phyloP scores from a whole-genome alignment of 2,797 vertebrate species.

The Silurus aristotelis region DNA sequence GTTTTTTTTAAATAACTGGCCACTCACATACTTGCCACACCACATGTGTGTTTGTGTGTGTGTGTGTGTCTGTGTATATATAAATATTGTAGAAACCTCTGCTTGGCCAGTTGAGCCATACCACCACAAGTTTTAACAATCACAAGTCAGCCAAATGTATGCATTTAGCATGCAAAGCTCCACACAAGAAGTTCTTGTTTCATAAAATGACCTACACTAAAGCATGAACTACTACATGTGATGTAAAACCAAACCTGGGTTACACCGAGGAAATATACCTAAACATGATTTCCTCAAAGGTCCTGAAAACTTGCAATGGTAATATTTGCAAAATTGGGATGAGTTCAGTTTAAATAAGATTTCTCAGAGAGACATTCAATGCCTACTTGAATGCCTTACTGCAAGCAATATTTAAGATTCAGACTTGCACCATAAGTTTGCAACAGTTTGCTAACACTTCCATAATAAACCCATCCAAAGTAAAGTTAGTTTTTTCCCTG shows the following conservation, averaged over 20 bases:
- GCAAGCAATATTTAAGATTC: not conserved
- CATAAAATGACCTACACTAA: not conserved
- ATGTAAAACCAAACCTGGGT: not conserved
- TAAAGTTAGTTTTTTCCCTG: not conserved
- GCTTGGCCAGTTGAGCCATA: not conserved
- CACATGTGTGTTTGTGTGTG: too few relatives aligned
- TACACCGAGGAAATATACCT: not conserved
- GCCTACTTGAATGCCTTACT: not conserved
- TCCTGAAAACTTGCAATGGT: not conserved
- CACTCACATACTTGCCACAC: not conserved
- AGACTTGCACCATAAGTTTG: not conserved
- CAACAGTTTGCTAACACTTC: constrained; percentile 17
- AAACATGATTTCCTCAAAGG: not conserved
- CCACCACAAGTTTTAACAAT: not conserved
- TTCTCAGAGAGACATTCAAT: not conserved
- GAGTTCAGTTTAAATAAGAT: not conserved
- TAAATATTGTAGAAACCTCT: not conserved
- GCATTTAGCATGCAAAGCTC: not conserved
- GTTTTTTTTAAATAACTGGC: not conserved
- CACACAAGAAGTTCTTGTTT: not conserved
- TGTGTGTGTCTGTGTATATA: not conserved
- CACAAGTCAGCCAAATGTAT: not conserved
- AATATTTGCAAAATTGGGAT: not conserved
- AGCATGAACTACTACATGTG: not conserved
- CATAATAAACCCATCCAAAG: constrained; percentile 11